Conservation (phyloP, 1,140 invertebrate species). For the Mercenaria mercenaria region DNA sequence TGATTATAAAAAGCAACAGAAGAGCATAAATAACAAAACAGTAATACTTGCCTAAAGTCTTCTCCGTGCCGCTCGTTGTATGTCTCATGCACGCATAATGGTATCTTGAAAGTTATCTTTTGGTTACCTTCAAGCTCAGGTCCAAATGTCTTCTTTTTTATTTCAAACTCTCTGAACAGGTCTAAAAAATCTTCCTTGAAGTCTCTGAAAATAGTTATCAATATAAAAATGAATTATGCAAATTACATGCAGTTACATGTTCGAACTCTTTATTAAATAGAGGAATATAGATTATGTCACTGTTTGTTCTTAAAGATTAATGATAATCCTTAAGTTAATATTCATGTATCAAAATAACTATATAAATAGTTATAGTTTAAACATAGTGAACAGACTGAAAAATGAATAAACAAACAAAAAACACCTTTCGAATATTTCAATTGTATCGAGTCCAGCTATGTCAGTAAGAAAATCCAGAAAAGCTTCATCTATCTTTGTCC, state of each 20-base stretch:
- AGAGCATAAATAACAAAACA: no score
- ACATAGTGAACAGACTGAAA: background rate
- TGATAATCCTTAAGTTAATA: no score
- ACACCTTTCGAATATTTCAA: constrained; percentile 33
- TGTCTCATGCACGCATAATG: background rate
- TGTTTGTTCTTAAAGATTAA: background rate
- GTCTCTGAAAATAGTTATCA: background rate
- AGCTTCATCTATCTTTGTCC: constrained; percentile 25
- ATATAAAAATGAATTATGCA: background rate
- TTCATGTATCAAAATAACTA: no score
- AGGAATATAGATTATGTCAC: no score
- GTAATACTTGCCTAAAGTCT: constrained; percentile 12
- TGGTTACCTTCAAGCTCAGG: background rate
- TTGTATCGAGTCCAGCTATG: background rate
- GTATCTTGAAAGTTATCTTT: background rate
- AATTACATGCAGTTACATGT: no score
- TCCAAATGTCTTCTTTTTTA: constrained; percentile 18
- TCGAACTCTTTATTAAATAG: no score
- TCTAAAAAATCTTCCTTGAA: constrained; percentile 6
- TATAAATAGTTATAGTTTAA: background rate
- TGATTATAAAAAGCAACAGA: no score
- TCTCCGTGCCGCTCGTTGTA: background rate
- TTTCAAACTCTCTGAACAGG: constrained; percentile 25
- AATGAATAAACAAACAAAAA: background rate
- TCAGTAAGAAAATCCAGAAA: background rate